Base-by-base conservation (phyloP, 2,797 vertebrate genomes). In the Neostethus bicornis region DNA sequence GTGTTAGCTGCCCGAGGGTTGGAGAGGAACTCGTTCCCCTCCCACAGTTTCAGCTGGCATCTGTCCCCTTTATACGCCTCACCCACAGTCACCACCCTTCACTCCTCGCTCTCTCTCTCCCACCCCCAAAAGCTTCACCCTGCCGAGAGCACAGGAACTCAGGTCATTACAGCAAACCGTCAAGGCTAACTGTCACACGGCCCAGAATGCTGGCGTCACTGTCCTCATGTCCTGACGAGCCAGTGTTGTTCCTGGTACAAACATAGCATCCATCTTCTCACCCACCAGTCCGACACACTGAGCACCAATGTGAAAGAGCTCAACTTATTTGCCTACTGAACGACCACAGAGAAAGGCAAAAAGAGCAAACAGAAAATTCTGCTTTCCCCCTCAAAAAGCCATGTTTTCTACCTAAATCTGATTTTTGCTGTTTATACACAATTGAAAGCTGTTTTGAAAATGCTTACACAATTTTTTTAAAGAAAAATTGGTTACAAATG, bases 111-210 rank as follows among this genome's bases (percentile, higher is more conserved):
- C 24, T 2, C 51, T 34, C 62, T 39, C 73, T 31, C 56, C 54
- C 42, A 0, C 72, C 70, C 58, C 67, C 44, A 46, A 66, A 79
- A 78, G 61, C 79, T 61, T 87, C 82, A 70, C 75, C 77, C 73
- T 79, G 83, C 86, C 49, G 79, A 77, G 68, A 80, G 79, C 65
- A 17, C 83, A 55, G 85, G 75, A 79, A 76, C 87, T 86, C 84
- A 80, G 90, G 90, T 91, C 89, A 90, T 92, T 92, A 90, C 81
- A 72, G 79, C 86, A 70, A 87, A 83, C 85, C 90, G 86, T 90
- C 87, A 87, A 61, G 45, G 77, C 64, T 75, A 74, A 81, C 85
- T 88, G 83, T 87, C 85, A 88, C 82, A 69, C 26, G 31, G 77
- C 54, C 77, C 73, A 59, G 81, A 77, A 81, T 79, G 66, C 77